These are phyloP conservation scores for Lacanobia oleracea DNA, from an alignment of 2,888 invertebrate species.

Conservation along the genomic window DNA sequence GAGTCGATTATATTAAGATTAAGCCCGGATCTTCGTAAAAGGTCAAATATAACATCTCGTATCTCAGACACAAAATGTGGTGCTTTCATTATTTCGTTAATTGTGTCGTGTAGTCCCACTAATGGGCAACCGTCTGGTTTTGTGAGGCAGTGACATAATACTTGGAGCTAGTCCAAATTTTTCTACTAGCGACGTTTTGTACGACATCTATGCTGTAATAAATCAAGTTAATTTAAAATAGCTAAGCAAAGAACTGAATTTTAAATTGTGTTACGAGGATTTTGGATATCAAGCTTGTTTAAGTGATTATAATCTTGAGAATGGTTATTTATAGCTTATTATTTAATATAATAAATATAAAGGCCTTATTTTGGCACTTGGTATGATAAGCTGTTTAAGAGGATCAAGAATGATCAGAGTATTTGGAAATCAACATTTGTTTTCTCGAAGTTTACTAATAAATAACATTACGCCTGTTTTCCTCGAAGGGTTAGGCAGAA, in stretches of 20 bases:
- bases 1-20: conserved; percentile 26
- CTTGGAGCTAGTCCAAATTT: conserved; percentile 63
- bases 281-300: conserved; percentile 4
- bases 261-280: conserved; percentile 21
- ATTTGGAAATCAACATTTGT: no score
- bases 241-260: conserved; percentile 16
- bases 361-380: not conserved
- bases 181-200: conserved; percentile 31
- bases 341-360: not conserved
- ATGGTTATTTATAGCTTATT: conserved; percentile 12
- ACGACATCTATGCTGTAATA: conserved; percentile 27
- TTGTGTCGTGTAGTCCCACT: conserved; percentile 54
- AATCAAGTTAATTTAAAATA: conserved; percentile 41
- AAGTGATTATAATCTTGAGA: conserved; percentile 25
- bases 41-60: conserved; percentile 31
- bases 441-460: no score
- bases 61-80: conserved; percentile 37
- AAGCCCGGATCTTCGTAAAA: not conserved
- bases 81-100: conserved; percentile 57
- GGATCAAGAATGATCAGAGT: no score
- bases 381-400: no score
- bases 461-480: no score
- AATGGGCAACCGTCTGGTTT: conserved; percentile 55
- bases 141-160: conserved; percentile 53
- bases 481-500: no score